Conservation (phyloP, 2,113 vertebrate species). For the Sceloporus tristichus region DNA sequence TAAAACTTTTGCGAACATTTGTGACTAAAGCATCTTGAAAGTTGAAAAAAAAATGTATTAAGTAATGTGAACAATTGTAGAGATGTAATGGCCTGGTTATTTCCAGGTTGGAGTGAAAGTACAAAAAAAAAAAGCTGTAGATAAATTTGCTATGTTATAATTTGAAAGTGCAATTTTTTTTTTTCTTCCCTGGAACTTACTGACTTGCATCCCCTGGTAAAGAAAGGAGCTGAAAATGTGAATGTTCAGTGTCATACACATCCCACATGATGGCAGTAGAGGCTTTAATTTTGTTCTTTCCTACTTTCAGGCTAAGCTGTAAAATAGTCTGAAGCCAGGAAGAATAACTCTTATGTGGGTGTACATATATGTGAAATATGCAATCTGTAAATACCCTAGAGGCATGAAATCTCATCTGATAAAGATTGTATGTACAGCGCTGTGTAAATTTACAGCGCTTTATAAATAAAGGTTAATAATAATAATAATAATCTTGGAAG, state of each 20-base stretch:
- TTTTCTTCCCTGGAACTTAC: not conserved
- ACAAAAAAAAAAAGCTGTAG: not conserved
- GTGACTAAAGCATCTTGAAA: not conserved
- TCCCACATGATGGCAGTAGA: constrained; percentile 74
- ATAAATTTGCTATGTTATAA: not conserved
- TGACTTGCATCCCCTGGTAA: not conserved
- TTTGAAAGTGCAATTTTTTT: not conserved
- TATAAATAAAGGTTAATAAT: too few species aligned
- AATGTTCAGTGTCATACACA: not conserved
- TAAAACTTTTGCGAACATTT: not conserved
- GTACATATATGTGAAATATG: not conserved
- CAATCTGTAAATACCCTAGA: not conserved
- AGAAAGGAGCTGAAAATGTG: not conserved
- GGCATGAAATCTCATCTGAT: too few species aligned
- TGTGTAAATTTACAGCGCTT: too few species aligned
- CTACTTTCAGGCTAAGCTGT: not conserved
- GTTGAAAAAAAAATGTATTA: not conserved
- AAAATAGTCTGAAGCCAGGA: not conserved
- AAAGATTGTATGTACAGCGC: too few species aligned
- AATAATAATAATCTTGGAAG: too few species aligned
- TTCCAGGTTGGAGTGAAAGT: not conserved
- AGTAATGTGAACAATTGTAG: too few species aligned
- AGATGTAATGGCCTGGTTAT: too few species aligned
- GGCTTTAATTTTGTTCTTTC: constrained; percentile 35
- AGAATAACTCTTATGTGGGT: not conserved